Conservation (phyloP, 2,113 vertebrate genomes). For the Crotophaga sulcirostris region DNA sequence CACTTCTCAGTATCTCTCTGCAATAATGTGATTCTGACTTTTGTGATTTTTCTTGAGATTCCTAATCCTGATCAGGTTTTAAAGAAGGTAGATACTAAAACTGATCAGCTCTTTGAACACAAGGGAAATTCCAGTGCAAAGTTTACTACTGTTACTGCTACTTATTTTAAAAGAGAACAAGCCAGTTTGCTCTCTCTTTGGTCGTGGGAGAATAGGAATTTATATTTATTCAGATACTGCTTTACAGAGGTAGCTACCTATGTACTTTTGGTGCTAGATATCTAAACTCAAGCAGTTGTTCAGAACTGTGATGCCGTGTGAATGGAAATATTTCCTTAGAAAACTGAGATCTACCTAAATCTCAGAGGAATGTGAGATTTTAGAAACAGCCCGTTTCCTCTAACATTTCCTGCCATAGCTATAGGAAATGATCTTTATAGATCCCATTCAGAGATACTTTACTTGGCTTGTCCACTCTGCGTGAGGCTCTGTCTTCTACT, state of each 20-base stretch:
- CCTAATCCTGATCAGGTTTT: not conserved
- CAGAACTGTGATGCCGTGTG: not conserved
- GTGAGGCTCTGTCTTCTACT: not conserved
- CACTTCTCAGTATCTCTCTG: not conserved
- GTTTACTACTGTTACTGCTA: not conserved
- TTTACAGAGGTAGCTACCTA: not conserved
- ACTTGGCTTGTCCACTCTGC: not conserved
- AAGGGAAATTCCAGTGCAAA: not conserved
- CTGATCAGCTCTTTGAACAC: not conserved
- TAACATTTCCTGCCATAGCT: not conserved
- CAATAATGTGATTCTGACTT: not conserved
- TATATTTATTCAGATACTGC: not conserved
- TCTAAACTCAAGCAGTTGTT: not conserved
- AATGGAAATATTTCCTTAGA: not conserved
- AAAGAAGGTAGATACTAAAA: not conserved
- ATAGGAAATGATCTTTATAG: not conserved
- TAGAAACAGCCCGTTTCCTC: not conserved
- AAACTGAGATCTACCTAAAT: not conserved
- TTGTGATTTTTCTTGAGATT: not conserved
- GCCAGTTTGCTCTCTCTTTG: not conserved
- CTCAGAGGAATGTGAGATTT: not conserved
- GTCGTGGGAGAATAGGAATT: not conserved
- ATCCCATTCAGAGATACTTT: not conserved
- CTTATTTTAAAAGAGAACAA: not conserved
- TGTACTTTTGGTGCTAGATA: not conserved